A percentile compares a stretch with the other conserved stretches of the same genome.
Conservation (phyloP, 2,888 invertebrate species). For the Hirtodrosophila trivittata region DNA sequence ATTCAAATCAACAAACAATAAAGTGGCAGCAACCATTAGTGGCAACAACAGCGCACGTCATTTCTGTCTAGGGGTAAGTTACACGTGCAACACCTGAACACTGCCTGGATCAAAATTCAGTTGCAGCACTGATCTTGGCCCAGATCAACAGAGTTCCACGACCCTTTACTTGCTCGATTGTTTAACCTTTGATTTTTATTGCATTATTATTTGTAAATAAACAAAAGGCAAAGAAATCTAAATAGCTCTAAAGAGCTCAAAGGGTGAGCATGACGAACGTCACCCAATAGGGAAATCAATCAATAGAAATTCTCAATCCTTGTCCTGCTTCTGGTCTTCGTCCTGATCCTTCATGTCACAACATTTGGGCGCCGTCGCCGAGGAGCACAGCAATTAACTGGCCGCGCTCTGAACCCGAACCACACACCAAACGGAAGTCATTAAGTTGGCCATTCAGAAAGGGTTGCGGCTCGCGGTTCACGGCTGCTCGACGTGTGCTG, state of each 20-base stretch:
- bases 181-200: constrained; percentile 62
- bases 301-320: constrained; percentile 42
- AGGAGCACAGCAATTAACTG: constrained; percentile 55
- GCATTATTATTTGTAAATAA: constrained; percentile 68
- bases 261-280: constrained; percentile 21
- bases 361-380: constrained; percentile 24
- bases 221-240: constrained; percentile 29
- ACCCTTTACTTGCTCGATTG: constrained; percentile 1
- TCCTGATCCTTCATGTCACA: constrained; percentile 16
- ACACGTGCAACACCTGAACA: constrained; percentile 52
- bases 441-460: constrained; percentile 60
- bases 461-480: constrained; percentile 51
- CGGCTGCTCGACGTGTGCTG: constrained; percentile 49
- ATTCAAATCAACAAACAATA: constrained; percentile 57
- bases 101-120: constrained; percentile 9
- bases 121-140: constrained; percentile 5
- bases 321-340: constrained; percentile 1
- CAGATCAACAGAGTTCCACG: constrained; percentile 9
- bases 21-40: constrained; percentile 57
- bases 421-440: constrained; percentile 64
- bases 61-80: constrained; percentile 27
- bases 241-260: constrained; percentile 28
- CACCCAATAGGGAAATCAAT: constrained; percentile 57
- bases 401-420: constrained; percentile 41
- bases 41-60: constrained; percentile 20